Percentiles rank a stretch among this genome's conserved stretches.
phyloP scores from a whole-genome alignment of 2,797 vertebrate genomes.

The Gouania willdenowi region DNA sequence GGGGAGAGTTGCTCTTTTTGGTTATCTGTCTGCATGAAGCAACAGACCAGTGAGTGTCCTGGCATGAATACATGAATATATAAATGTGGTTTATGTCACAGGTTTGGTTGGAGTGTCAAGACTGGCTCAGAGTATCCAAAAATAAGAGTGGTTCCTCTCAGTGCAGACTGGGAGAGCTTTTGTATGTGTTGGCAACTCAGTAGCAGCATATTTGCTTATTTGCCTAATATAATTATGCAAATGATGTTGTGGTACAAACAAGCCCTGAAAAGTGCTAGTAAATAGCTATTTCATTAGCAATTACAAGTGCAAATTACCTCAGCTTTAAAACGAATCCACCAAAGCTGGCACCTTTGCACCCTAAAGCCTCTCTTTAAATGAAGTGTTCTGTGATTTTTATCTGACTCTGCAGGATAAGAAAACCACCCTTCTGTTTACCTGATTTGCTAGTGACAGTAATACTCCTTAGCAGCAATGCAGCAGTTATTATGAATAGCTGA shows the following conservation, averaged over 20 bases:
- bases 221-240: constrained; percentile 47
- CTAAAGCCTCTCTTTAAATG: constrained; percentile 50
- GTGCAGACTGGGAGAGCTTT: constrained; percentile 5
- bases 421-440: constrained; percentile 27
- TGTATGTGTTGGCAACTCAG: constrained; percentile 6
- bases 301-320: constrained; percentile 63
- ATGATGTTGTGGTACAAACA: constrained; percentile 46
- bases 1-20: constrained; percentile 19
- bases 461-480: constrained; percentile 2
- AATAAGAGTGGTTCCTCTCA: background rate
- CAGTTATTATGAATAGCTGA: too few species aligned
- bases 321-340: constrained; percentile 63
- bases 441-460: constrained; percentile 40
- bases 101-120: background rate
- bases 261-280: constrained; percentile 49
- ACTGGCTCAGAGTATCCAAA: background rate
- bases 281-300: constrained; percentile 57
- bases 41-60: constrained; percentile 23
- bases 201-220: constrained; percentile 22
- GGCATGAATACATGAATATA: constrained; percentile 9
- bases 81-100: constrained; percentile 7
- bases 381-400: constrained; percentile 54
- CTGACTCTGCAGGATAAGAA: constrained; percentile 15
- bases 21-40: constrained; percentile 19
- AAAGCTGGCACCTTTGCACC: constrained; percentile 57